Conservation (phyloP, 2,113 vertebrate genomes). For the Atlantisia rogersi region DNA sequence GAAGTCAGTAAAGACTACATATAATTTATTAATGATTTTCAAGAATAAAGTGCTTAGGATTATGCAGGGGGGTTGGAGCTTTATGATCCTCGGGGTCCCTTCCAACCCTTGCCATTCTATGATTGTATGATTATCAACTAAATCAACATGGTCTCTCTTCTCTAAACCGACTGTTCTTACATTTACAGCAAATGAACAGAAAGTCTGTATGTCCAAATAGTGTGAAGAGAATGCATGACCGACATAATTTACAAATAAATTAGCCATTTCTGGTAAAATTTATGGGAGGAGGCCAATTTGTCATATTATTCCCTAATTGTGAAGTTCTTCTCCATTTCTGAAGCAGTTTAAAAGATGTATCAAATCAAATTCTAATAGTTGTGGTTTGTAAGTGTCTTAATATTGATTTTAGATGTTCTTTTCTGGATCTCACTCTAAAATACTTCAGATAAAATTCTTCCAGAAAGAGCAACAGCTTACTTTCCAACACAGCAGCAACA, state of each 20-base stretch:
- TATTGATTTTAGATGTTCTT: slow-evolving; percentile 50
- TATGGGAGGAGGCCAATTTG: neutral
- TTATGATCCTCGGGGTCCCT: too few species aligned
- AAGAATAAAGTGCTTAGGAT: neutral
- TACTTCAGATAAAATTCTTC: slow-evolving; percentile 14
- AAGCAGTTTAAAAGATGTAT: slow-evolving; percentile 27
- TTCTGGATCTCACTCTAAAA: slow-evolving; percentile 1
- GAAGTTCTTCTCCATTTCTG: slow-evolving; percentile 39
- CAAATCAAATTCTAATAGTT: slow-evolving; percentile 36
- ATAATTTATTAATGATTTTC: neutral
- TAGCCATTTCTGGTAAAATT: slow-evolving; percentile 50
- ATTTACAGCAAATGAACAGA: slow-evolving; percentile 8
- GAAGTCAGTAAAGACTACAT: neutral
- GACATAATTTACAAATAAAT: neutral
- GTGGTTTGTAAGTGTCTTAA: slow-evolving; percentile 47
- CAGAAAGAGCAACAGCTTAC: slow-evolving; percentile 5
- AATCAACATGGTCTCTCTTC: neutral
- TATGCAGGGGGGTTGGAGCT: too few species aligned
- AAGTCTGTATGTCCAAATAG: neutral
- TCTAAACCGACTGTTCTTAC: neutral
- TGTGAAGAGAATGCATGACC: neutral
- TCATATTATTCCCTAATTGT: neutral
- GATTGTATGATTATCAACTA: neutral
- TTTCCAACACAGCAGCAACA: neutral
- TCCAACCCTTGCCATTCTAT: too few species aligned